A percentile compares a stretch with the other conserved stretches of the same genome.
phyloP scores from a whole-genome alignment of 2,888 invertebrate species.

The Meandrusa payeni region DNA sequence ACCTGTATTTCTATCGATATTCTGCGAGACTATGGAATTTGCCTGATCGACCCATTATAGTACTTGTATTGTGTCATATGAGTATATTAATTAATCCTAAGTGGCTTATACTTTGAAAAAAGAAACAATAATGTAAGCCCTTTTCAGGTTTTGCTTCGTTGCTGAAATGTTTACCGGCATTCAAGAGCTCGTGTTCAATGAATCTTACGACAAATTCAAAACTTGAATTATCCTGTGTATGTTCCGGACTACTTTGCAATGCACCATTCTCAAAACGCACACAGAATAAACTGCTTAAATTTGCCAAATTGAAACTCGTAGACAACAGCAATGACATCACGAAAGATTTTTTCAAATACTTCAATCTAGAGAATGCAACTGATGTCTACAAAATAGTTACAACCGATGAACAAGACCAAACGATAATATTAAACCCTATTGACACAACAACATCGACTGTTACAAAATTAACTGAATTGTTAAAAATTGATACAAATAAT shows the following conservation, averaged over 20 bases:
- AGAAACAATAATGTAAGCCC: no score
- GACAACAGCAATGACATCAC: constrained; percentile 40
- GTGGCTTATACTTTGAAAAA: no score
- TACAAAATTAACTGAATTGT: constrained; percentile 15
- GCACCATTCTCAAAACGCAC: constrained; percentile 49
- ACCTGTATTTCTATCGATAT: no score
- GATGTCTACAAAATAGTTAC: constrained; percentile 49
- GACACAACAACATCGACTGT: constrained; percentile 29
- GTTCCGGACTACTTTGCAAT: constrained; percentile 57
- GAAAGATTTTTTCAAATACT: constrained; percentile 47
- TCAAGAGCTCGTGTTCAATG: constrained; percentile 47
- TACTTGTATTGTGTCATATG: no score
- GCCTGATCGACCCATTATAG: no score
- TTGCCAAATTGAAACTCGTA: constrained; percentile 37
- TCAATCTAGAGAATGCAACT: constrained; percentile 46
- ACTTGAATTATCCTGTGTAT: constrained; percentile 55
- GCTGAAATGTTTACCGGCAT: constrained; percentile 47
- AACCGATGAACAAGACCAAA: constrained; percentile 28
- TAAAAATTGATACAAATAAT: constrained; percentile 2
- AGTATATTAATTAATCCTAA: no score
- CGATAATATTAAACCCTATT: constrained; percentile 28
- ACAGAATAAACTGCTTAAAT: constrained; percentile 50
- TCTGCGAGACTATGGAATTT: no score
- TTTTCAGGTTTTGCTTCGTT: constrained; percentile 49
- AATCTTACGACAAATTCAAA: constrained; percentile 40